Evolutionary conservation across 2,797 vertebrate genomes (phyloP).

Genomic region (Microctenopoma steveboyesi): DNA sequence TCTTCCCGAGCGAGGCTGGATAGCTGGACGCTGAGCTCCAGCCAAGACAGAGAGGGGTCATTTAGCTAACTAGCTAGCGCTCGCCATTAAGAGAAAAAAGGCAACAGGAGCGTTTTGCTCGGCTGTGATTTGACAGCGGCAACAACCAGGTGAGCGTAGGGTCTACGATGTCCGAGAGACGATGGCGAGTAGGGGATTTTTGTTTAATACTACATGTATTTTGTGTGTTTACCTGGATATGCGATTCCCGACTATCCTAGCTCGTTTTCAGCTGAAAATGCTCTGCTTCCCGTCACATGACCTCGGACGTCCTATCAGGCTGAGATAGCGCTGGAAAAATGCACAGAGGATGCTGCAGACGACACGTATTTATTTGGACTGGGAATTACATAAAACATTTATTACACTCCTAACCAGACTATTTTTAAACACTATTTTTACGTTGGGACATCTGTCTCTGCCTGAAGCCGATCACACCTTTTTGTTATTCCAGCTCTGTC

Average conservation of each 20-base stretch:
- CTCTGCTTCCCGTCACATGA: constrained; percentile 84
- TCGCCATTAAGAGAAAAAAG: constrained; percentile 61
- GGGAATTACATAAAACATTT: constrained; percentile 6
- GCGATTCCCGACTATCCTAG: constrained; percentile 88
- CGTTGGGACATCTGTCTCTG: neutral
- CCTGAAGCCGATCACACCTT: neutral
- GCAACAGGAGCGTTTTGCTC: constrained; percentile 42
- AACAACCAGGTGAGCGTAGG: constrained; percentile 30
- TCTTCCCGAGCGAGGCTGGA: constrained; percentile 56
- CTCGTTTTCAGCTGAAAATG: constrained; percentile 84
- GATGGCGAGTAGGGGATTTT: constrained; percentile 40
- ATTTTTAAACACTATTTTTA: neutral
- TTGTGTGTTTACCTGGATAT: constrained; percentile 87
- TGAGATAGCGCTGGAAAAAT: constrained; percentile 49
- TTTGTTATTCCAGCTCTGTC: neutral
- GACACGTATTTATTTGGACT: constrained; percentile 57
- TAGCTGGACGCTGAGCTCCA: constrained; percentile 78
- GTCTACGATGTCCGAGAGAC: constrained; percentile 55
- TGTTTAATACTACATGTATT: constrained; percentile 70
- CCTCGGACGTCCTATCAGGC: constrained; percentile 63
- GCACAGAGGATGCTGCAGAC: constrained; percentile 58
- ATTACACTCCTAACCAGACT: neutral
- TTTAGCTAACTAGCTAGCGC: constrained; percentile 79
- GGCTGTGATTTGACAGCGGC: constrained; percentile 40
- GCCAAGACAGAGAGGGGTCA: constrained; percentile 81